phyloP scores from a whole-genome alignment of 2,797 vertebrate species.

The Hylomyscus alleni region DNA sequence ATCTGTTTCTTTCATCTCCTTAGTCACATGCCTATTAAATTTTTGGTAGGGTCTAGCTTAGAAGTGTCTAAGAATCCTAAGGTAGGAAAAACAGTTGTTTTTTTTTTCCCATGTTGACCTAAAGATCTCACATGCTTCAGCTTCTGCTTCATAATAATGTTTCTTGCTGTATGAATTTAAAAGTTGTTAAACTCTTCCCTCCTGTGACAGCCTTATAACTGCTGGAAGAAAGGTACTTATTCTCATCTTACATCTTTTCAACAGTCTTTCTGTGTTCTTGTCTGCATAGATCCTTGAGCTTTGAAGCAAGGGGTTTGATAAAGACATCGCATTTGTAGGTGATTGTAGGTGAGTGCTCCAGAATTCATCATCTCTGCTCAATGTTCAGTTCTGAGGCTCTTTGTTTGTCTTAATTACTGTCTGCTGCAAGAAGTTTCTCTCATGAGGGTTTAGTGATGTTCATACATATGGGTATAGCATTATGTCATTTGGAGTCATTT shows the following conservation, averaged over 20 bases:
- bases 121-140: neutral
- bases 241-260: neutral
- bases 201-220: neutral
- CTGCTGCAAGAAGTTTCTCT: neutral
- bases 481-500: neutral
- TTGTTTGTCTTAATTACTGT: neutral
- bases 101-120: neutral
- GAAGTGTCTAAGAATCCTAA: neutral
- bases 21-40: neutral
- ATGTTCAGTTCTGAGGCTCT: neutral
- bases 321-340: neutral
- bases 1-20: neutral
- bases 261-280: neutral
- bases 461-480: too few species aligned
- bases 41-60: neutral
- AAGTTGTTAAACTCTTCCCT: neutral
- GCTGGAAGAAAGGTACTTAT: neutral
- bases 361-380: neutral
- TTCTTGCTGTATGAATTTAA: neutral
- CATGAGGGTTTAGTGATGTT: neutral
- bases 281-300: neutral
- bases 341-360: too few species aligned
- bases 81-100: neutral
- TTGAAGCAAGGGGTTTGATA: neutral
- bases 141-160: neutral